Conservation (phyloP, 1,140 invertebrate genomes). For the Ceratosolen fusciceps region DNA sequence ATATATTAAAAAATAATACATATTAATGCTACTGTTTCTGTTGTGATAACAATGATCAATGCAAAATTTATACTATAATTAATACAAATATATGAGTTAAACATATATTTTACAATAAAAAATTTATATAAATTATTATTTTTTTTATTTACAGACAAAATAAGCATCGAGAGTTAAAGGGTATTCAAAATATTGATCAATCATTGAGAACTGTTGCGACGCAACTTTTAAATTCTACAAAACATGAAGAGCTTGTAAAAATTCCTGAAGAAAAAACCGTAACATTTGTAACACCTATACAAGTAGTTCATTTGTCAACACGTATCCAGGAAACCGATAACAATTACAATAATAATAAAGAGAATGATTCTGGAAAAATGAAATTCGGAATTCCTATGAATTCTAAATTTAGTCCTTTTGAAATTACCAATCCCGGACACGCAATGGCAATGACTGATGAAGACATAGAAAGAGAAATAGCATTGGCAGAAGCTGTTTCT, state of each 20-base stretch:
- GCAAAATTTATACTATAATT: too few relatives aligned
- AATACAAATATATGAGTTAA: too few relatives aligned
- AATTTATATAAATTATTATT: not conserved
- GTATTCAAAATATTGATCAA: slow-evolving; percentile 65
- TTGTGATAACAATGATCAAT: too few relatives aligned
- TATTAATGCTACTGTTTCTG: too few relatives aligned
- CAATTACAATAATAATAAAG: not conserved
- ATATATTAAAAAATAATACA: too few relatives aligned
- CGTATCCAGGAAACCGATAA: slow-evolving; percentile 2
- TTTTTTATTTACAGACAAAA: slow-evolving; percentile 49
- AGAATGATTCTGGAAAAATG: slow-evolving; percentile 43
- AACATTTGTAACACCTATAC: slow-evolving; percentile 40
- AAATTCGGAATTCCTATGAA: slow-evolving; percentile 64
- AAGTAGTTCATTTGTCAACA: slow-evolving; percentile 36
- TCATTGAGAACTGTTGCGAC: slow-evolving; percentile 67
- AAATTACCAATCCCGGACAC: slow-evolving; percentile 66
- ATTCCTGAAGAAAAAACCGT: slow-evolving; percentile 47
- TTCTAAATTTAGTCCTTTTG: slow-evolving; percentile 68
- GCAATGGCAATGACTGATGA: slow-evolving; percentile 70
- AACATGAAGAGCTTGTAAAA: slow-evolving; percentile 47
- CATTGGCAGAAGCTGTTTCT: slow-evolving; percentile 54
- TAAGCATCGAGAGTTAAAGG: slow-evolving; percentile 56
- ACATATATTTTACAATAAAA: too few relatives aligned
- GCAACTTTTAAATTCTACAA: slow-evolving; percentile 63
- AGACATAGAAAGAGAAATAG: slow-evolving; percentile 64